Evolutionary conservation across 2,113 vertebrate genomes (phyloP), one percentile per base, ranked within the genome.

Genomic region (Tragulus kanchil): DNA sequence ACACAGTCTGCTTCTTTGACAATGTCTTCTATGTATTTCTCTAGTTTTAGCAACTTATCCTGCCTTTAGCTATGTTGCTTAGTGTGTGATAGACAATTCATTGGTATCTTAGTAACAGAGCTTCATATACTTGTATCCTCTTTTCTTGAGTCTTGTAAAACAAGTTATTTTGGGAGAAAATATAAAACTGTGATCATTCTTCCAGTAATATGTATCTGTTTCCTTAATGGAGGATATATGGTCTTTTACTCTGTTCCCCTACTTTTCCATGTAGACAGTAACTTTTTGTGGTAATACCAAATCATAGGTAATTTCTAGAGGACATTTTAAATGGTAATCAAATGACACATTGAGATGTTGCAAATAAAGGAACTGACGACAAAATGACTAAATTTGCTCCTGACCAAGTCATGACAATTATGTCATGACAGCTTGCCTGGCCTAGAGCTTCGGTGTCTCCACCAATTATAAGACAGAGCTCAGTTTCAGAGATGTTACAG

Each of bases 111-210:
- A 45, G 81, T 64, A 93, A 75, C 14, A 50, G 3, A 65, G 65
- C 13, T 81, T 96, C 61, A 36, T 23, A 78, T 48, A 31, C 48
- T 61, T 75, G 16, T 77, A 36, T 56, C 42, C 52, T 75, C 13
- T 82, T 77, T 86, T 48, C 13, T 85, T 56, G 15, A 95, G 6
- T 77, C 65, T 62, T 59, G 48, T 21, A 93, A 96, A 88, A 31
- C 42, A 59, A 10, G 31, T 14, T 36, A 48, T 65, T 75, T 65
- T 58, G 23, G 73, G 54, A 69, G 77, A 93, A 89, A 93, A 85
- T 28, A 45, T 6, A 50, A 36, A 61, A 73, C 25, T 36, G 50
- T 65, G 14, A 42, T 4, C 42, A 73, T 96, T 12, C 13, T 59
- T 69, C 25, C 17, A 28, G 8, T 7, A 31, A 91, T n/a, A 84